Evolutionary conservation across 2,113 vertebrate genomes (phyloP).

Genomic region (Nerophis ophidion): DNA sequence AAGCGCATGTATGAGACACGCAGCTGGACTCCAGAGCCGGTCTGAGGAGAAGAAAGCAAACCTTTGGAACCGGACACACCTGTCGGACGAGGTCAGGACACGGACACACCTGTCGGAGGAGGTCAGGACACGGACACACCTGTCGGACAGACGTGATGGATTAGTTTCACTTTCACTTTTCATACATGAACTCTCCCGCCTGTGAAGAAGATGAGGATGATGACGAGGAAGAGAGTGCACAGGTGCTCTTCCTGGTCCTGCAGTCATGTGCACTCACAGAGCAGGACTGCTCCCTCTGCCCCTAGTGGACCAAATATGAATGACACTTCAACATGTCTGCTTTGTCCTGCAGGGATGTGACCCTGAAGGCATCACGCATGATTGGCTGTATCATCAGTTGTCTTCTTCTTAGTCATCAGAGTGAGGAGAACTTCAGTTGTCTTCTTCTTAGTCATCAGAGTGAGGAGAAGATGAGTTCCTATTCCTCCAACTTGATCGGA

Average conservation of each 20-base stretch:
- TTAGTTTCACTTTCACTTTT: conserved; percentile 35
- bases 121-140: too few relatives aligned
- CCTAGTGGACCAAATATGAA: conserved; percentile 51
- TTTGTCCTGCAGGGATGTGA: conserved; percentile 27
- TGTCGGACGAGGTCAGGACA: conserved; percentile 25
- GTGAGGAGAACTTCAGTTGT: too few relatives aligned
- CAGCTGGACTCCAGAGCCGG: conserved; percentile 5
- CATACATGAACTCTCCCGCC: conserved; percentile 33
- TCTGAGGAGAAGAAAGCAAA: conserved; percentile 16
- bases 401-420: too few relatives aligned
- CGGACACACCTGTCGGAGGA: conserved; percentile 13
- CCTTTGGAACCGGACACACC: neutral
- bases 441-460: too few relatives aligned
- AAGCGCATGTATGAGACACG: too few relatives aligned
- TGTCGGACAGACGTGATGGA: conserved; percentile 22
- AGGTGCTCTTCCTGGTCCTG: conserved; percentile 38
- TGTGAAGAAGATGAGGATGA: conserved; percentile 27
- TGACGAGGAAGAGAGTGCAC: conserved; percentile 19
- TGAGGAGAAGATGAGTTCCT: too few relatives aligned
- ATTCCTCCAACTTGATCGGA: too few relatives aligned
- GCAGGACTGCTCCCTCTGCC: conserved; percentile 46
- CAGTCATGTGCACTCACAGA: conserved; percentile 33
- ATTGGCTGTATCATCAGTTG: too few relatives aligned
- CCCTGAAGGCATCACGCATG: too few relatives aligned
- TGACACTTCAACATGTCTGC: conserved; percentile 57